A percentile compares a stretch with the other conserved stretches of the same genome.
phyloP scores from a whole-genome alignment of 2,888 invertebrate genomes.

The Sepioteuthis lessoniana region DNA sequence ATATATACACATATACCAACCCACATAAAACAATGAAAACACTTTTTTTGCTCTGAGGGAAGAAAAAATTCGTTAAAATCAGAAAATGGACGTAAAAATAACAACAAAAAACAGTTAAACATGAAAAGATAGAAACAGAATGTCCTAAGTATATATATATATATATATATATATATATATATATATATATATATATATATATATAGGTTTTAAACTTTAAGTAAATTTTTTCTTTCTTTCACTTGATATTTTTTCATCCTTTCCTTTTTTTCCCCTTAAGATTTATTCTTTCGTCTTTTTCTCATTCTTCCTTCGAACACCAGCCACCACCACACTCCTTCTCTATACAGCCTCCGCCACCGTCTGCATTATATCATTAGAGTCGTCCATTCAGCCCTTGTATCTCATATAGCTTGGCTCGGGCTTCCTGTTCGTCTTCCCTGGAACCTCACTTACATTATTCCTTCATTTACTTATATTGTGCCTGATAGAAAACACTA shows the following conservation, averaged over 20 bases:
- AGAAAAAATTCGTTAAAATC: too few relatives aligned
- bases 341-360: not conserved
- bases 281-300: not conserved
- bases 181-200: too few relatives aligned
- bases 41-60: too few relatives aligned
- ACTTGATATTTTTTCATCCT: not conserved
- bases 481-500: not conserved
- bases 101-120: too few relatives aligned
- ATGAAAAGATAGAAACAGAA: too few relatives aligned
- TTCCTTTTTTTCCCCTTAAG: not conserved
- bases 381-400: not conserved
- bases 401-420: not conserved
- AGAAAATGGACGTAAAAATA: too few relatives aligned
- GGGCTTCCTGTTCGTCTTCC: not conserved
- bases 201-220: not conserved
- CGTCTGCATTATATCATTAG: not conserved
- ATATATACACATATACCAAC: too few relatives aligned
- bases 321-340: too few relatives aligned
- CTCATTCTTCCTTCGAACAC: not conserved
- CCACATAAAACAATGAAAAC: too few relatives aligned
- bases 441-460: not conserved
- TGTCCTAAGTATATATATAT: too few relatives aligned
- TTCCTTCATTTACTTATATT: slow-evolving; percentile 14
- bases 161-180: too few relatives aligned
- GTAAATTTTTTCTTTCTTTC: not conserved